Evolutionary conservation across 2,797 vertebrate species (phyloP).

Genomic region (Sphenodon punctatus): DNA sequence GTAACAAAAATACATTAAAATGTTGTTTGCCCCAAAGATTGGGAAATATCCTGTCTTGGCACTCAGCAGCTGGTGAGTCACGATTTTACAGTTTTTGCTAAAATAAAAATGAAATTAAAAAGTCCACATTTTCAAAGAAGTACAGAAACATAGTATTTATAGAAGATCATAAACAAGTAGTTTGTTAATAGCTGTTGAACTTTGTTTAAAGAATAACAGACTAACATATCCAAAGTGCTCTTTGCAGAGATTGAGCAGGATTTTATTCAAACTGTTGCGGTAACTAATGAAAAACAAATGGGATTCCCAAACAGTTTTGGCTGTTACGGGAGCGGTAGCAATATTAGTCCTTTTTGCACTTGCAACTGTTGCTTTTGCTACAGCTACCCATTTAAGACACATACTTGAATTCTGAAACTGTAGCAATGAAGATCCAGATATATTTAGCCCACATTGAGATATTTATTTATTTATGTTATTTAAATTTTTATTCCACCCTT

Average conservation of each 20-base stretch:
- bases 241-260: constrained; percentile 68
- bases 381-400: too few relatives aligned
- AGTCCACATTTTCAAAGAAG: constrained; percentile 60
- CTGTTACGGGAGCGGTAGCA: constrained; percentile 60
- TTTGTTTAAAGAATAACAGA: constrained; percentile 60
- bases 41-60: constrained; percentile 61
- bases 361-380: constrained; percentile 60
- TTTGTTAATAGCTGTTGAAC: constrained; percentile 64
- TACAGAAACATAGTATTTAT: constrained; percentile 67
- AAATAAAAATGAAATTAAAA: constrained; percentile 71
- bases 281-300: constrained; percentile 73
- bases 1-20: constrained; percentile 61
- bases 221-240: constrained; percentile 71
- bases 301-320: constrained; percentile 70
- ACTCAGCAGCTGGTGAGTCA: constrained; percentile 56
- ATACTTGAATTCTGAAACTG: too few relatives aligned
- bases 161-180: constrained; percentile 65
- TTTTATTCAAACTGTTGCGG: constrained; percentile 70
- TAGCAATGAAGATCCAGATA: too few relatives aligned
- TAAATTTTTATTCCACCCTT: too few relatives aligned
- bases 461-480: too few relatives aligned
- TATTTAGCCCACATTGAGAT: too few relatives aligned
- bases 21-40: constrained; percentile 56
- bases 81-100: constrained; percentile 66
- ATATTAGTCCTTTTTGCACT: constrained; percentile 60